Evolutionary conservation across 2,113 vertebrate genomes (phyloP), one percentile per base, ranked within the genome.

Genomic region (Mugil cephalus): DNA sequence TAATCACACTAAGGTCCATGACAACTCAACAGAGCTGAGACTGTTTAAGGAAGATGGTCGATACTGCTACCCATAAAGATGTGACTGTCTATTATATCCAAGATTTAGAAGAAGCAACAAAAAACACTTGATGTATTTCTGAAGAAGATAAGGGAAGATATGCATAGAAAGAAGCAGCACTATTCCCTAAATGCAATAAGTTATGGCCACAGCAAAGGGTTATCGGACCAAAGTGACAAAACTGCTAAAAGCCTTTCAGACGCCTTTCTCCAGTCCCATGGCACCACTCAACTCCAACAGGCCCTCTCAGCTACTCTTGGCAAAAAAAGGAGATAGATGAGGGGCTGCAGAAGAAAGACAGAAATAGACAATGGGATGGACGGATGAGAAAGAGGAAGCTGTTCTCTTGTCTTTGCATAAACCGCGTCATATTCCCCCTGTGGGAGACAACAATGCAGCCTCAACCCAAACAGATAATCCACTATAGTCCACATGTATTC

Each of bases 391-490:
- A 53, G 43, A 56, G 38, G 38, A 63, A 50, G 77, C 43, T 38
- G 13, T 54, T 72, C 62, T 72, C 71, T 73, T 51, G 67, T 72
- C 58, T 80, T 77, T 80, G 62, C 73, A 65, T 53, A 69, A n/a
- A 76, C 58, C 48, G 58, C 62, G 39, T 84, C 51, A 47, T 65
- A 71, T 67, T 87, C 84, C 77, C n/a, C 78, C 10, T 56, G 73
- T 60, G 78, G 48, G 77, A 53, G 69, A 71, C 56, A 73, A 89
- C 83, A 80, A 81, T 83, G 68, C 54, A 64, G 61, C 60, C 65
- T 52, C 53, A 82, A 80, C 75, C 75, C 46, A 76, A 87, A 89
- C 84, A 66, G 60, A 80, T 63, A 67, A 82, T 79, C 74, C 52
- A 40, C 48, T 72, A 40, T 50, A 63, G 83, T 77, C 79, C 77